Evolutionary conservation across 1,140 invertebrate genomes (phyloP), one percentile per base, ranked within the genome.

Genomic region (Cyclina sinensis): DNA sequence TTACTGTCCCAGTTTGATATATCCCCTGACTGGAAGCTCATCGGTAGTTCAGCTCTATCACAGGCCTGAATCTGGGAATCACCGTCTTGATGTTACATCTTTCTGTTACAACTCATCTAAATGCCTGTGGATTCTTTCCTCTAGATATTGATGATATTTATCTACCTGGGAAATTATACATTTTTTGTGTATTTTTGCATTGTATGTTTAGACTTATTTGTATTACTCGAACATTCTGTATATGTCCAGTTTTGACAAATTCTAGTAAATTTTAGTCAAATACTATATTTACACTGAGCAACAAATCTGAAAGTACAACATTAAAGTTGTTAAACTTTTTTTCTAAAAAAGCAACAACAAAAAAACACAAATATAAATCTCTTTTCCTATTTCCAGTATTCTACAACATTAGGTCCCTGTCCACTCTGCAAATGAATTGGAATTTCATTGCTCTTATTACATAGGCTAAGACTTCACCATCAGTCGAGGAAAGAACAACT

Each of bases 61-160:
- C 24, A 62, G 14, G 7, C 2, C 24, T 62, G 51, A 24, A 43
- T 43, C 14, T 43, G n/a, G 14, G 43, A 43, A 14, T 43, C 14
- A 7, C 14, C 14, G 4, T 43, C 43, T 7, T 14, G 14, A 14
- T 43, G 4, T 43, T 24, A 62, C n/a, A 4, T 21, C 21, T 37
- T n/a, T 37, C 30, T 70, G 32, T 87, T 73, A 87, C 35, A 87
- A 80, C n/a, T 87, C 84, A 65, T 86, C 85, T 9, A 87, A n/a
- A 35, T 32, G 78, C 51, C 39, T 87, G 14, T 80, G 39, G n/a
- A 87, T 78, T 39, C 39, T 73, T 5, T 54, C n/a, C 30, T 99
- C 97, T 12, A 99, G 95, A 91, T 98, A 97, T 27, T 96, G 96
- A 95, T 99, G 98, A 54, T 99, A 94, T 96, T 99, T 99, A 93